Conservation (phyloP, 2,113 vertebrate genomes). For the Scomber scombrus region DNA sequence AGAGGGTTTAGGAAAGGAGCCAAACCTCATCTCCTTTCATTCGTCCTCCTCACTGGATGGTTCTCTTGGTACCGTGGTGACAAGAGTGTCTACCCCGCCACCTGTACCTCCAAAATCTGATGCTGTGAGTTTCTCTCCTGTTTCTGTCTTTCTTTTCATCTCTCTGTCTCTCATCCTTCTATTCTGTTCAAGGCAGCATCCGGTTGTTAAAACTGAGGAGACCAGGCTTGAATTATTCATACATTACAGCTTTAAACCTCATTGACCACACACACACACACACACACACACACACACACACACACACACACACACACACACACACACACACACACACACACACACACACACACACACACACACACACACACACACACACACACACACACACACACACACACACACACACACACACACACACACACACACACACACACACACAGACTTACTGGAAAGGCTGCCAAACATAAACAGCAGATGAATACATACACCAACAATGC, state of each 20-base stretch:
- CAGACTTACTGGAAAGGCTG: slow-evolving; percentile 62
- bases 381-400: slow-evolving; percentile 50
- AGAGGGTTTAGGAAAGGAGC: slow-evolving; percentile 83
- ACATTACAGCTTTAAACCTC: slow-evolving; percentile 69
- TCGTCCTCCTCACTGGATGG: slow-evolving; percentile 83
- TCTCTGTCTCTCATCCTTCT: slow-evolving; percentile 28
- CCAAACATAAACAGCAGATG: slow-evolving; percentile 27
- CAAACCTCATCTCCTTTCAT: slow-evolving; percentile 90
- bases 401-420: slow-evolving; percentile 50
- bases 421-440: slow-evolving; percentile 47
- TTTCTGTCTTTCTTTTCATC: slow-evolving; percentile 16
- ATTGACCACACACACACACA: slow-evolving; percentile 48
- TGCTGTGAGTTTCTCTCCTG: slow-evolving; percentile 90
- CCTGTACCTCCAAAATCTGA: slow-evolving; percentile 98
- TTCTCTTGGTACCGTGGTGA: slow-evolving; percentile 78
- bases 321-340: slow-evolving; percentile 43
- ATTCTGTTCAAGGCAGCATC: slow-evolving; percentile 61
- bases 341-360: slow-evolving; percentile 51
- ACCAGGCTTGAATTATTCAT: slow-evolving; percentile 78
- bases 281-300: slow-evolving; percentile 50
- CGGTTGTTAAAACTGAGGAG: slow-evolving; percentile 73
- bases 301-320: slow-evolving; percentile 47
- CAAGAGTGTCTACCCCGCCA: slow-evolving; percentile 86
- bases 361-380: slow-evolving; percentile 45
- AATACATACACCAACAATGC: slow-evolving; percentile 12